Conservation (phyloP, 2,888 invertebrate species). For the Meganola albula region DNA sequence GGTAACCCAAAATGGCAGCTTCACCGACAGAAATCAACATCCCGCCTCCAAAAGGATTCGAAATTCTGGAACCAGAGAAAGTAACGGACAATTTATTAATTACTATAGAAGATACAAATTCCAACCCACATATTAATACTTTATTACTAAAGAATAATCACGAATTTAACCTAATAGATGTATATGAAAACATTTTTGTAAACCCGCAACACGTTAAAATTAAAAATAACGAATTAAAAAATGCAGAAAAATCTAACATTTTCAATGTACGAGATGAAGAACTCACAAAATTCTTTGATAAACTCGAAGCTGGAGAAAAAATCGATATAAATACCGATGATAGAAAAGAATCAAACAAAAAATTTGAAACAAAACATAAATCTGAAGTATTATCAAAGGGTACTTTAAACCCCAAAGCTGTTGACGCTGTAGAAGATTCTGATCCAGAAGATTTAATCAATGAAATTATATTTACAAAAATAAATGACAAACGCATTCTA, state of each 20-base stretch:
- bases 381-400: too few relatives aligned
- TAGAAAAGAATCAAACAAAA: too few relatives aligned
- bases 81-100: constrained; percentile 10
- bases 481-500: constrained; percentile 5
- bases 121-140: constrained; percentile 4
- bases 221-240: constrained; percentile 1
- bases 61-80: constrained; percentile 17
- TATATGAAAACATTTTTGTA: constrained; percentile 20
- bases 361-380: too few relatives aligned
- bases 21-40: constrained; percentile 2
- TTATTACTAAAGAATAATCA: constrained; percentile 12
- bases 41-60: constrained; percentile 15
- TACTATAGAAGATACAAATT: constrained; percentile 9
- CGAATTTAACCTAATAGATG: constrained; percentile 17
- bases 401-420: too few relatives aligned
- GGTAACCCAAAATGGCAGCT: constrained; percentile 13
- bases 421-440: constrained; percentile 9
- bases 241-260: background rate
- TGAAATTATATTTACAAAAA: constrained; percentile 15
- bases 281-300: constrained; percentile 16
- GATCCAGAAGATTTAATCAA: constrained; percentile 20
- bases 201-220: constrained; percentile 16
- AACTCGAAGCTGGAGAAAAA: constrained; percentile 16
- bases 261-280: constrained; percentile 4
- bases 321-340: too few relatives aligned